Evolutionary conservation across 2,797 vertebrate species (phyloP), one percentile per base, ranked within the genome.

Genomic region (Tolypeutes matacus): DNA sequence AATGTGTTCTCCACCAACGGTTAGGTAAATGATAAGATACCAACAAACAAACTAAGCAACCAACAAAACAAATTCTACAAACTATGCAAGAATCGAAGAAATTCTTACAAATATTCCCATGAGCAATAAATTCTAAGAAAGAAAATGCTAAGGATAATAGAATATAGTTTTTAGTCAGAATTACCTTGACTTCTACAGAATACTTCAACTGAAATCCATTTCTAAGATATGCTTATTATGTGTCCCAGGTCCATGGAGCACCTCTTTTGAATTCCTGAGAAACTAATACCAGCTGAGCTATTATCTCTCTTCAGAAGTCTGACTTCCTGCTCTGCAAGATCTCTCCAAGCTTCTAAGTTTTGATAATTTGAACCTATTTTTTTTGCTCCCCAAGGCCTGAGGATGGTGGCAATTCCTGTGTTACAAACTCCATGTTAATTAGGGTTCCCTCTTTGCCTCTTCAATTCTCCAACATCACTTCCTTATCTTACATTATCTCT

Each of bases 11-110:
- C 25, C 58, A 84, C 27, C 15, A 92, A 36, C 21, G 58, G 56
- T 75, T 92, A n/a, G 11, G 12, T 80, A 15, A 69, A 69, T 62
- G 39, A 42, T 34, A 83, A 34, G 46, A 73, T 36, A 51, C 13
- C 36, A 60, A 85, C 17, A 84, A 88, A 51, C 17, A 83, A 83
- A 88, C 27, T 91, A 78, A 56, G 25, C 27, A 75, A 51, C 3
- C 39, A 89, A 88, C 3, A 67, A 89, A 92, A 67, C 42, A 70
- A 96, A 91, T 23, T 42, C 39, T 64, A 58, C 80, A 94, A 86
- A 29, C 20, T 69, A 69, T 64, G 15, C 36, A 84, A 81, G 42
- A 86, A 64, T 86, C 11, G 49, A 76, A 70, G 27, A n/a, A 46
- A 21, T 51, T 88, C 60, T 39, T 53, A 34, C 29, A 58, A 72